Base-by-base conservation (phyloP, 2,888 invertebrate species). In the Agrochola lota region DNA sequence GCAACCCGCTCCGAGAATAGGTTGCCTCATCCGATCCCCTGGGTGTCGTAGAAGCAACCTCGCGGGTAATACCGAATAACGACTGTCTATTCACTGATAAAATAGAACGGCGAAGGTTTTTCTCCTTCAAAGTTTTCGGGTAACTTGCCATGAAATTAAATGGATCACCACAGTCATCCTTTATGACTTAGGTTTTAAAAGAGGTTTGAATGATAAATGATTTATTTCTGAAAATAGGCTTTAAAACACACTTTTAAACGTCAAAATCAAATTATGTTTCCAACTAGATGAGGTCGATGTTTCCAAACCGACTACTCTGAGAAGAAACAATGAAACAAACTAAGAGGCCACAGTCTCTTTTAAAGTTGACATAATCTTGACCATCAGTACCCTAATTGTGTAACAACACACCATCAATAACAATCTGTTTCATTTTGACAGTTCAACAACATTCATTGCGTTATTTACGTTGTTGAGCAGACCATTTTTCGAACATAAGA, bases 41-140 rank as follows among this genome's bases (percentile, higher is more conserved):
- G 83, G 78, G 86, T 35, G 69, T 78, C 86, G 83, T 84, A 52
- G 52, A 73, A 8, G 30, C 11, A 74, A 72, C 62, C 66, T 57
- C 72, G 35, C 4, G 72, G 52, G 69, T 62, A 63, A 68, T 84
- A 59, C 69, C 49, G 57, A 62, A 60, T 78, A 78, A 74, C 30
- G 78, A 12, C 17, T 57, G 40, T 70, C 57, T 83, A 62, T 81
- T 82, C 70, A 70, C 46, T 62, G 46, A 63, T 84, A 66, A 69
- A 70, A 59, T 63, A 74, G 66, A 57, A 57, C 9, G n/a, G n/a
- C 17, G 30, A 23, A 84, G 49, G 62, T 70, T 66, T 30, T 40
- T 52, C 49, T 49, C 49, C 49, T 43, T 35, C 7, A 7, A 57
- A 52, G 8, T 52, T 62, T 77, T 23, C 30, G 43, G 49, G 69